A percentile compares a stretch with the other conserved stretches of the same genome.
phyloP scores from a whole-genome alignment of 2,888 invertebrate species.

The Sturmia bella region DNA sequence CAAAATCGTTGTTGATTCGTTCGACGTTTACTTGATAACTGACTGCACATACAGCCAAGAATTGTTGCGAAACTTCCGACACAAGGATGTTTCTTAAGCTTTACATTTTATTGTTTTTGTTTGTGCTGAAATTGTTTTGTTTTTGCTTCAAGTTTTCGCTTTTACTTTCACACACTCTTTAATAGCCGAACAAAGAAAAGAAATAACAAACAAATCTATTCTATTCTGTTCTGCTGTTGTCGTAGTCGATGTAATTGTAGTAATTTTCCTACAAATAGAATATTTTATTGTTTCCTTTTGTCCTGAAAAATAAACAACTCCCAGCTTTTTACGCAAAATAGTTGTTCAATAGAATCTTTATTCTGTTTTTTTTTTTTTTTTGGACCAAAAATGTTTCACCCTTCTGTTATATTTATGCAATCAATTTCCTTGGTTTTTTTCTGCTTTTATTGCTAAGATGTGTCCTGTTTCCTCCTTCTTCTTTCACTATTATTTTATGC shows the following conservation, averaged over 20 bases:
- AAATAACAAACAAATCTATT: constrained; percentile 4
- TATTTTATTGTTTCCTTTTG: background rate
- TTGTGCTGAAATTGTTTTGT: constrained; percentile 44
- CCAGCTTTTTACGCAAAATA: background rate
- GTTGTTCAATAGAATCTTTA: constrained; percentile 2
- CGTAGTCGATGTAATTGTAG: constrained; percentile 49
- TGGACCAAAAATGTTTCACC: too few relatives aligned
- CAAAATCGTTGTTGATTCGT: constrained; percentile 73
- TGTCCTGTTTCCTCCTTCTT: constrained; percentile 32
- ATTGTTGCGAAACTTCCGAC: constrained; percentile 77
- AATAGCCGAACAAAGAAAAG: too few relatives aligned
- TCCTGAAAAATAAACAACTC: background rate
- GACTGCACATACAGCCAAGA: constrained; percentile 74
- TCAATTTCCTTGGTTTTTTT: constrained; percentile 32
- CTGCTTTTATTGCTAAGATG: background rate
- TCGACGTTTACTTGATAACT: constrained; percentile 78
- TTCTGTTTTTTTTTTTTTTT: background rate
- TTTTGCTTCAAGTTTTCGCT: constrained; percentile 54
- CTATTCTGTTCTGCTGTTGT: constrained; percentile 47
- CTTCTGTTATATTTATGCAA: constrained; percentile 50
- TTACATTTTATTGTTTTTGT: constrained; percentile 53
- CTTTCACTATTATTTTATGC: constrained; percentile 11
- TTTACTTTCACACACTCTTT: constrained; percentile 41
- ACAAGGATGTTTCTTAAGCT: constrained; percentile 68
- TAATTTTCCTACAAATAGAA: constrained; percentile 10